Percentiles rank a stretch among this genome's conserved stretches.
Evolutionary conservation across 2,797 vertebrate species (phyloP).

Genomic region (Coilia nasus): DNA sequence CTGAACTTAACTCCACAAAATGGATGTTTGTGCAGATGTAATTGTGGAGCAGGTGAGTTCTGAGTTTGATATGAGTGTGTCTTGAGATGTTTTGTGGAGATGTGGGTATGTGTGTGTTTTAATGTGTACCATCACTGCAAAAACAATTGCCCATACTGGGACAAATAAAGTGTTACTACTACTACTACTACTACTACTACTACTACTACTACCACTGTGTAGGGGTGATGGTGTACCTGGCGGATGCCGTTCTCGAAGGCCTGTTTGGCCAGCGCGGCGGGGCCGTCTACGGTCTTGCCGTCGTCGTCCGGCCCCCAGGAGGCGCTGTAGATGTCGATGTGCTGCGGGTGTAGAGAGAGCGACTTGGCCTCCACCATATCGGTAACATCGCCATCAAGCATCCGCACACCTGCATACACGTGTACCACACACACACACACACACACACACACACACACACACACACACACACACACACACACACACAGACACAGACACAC

Average conservation of each 20-base stretch:
- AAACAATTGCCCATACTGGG: too few relatives aligned
- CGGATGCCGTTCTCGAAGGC: constrained; percentile 97
- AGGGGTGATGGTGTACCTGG: constrained; percentile 72
- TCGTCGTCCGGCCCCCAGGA: constrained; percentile 99
- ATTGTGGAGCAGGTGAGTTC: not conserved
- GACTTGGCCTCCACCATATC: constrained; percentile 99
- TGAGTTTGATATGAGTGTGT: too few relatives aligned
- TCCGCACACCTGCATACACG: constrained; percentile 84
- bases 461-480: not conserved
- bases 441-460: not conserved
- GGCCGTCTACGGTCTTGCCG: constrained; percentile 95
- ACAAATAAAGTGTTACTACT: too few relatives aligned
- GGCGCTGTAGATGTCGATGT: constrained; percentile 97
- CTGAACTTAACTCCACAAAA: too few relatives aligned
- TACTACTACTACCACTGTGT: too few relatives aligned
- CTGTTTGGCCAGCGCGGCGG: constrained; percentile 93
- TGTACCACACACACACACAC: too few relatives aligned
- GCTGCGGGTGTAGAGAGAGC: constrained; percentile 92
- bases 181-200: too few relatives aligned
- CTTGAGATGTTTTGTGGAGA: too few relatives aligned
- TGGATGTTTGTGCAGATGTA: not conserved
- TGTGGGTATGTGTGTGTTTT: too few relatives aligned
- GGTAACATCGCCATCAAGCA: constrained; percentile 97
- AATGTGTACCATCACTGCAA: too few relatives aligned
- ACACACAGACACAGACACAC: not conserved